Evolutionary conservation across 2,113 vertebrate genomes (phyloP).

Genomic region (Etheostoma spectabile): DNA sequence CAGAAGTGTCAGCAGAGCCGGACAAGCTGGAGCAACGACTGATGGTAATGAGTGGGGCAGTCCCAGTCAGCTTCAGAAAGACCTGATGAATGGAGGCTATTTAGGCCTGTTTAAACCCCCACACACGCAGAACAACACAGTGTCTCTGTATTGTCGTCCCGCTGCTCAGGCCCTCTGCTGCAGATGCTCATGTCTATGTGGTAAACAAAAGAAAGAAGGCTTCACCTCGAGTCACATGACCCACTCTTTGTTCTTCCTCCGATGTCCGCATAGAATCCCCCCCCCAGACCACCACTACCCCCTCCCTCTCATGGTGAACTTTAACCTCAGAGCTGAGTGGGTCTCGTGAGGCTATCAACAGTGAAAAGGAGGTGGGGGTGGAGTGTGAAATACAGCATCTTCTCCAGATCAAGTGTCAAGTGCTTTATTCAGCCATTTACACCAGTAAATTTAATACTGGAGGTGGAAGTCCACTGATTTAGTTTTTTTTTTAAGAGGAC

Average conservation of each 20-base stretch:
- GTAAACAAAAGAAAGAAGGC: slow-evolving; percentile 62
- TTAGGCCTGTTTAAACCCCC: slow-evolving; percentile 27
- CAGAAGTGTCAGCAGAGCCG: slow-evolving; percentile 24
- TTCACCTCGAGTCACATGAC: slow-evolving; percentile 54
- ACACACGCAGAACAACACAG: slow-evolving; percentile 21
- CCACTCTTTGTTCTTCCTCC: slow-evolving; percentile 68
- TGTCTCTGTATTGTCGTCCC: slow-evolving; percentile 39
- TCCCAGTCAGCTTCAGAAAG: slow-evolving; percentile 28
- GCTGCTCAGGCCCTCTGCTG: slow-evolving; percentile 25
- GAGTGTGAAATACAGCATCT: slow-evolving; percentile 35
- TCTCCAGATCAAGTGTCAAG: slow-evolving; percentile 58
- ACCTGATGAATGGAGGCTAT: slow-evolving; percentile 36
- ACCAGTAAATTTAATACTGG: slow-evolving; percentile 20
- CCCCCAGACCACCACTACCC: slow-evolving; percentile 13
- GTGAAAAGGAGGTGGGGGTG: slow-evolving; percentile 19
- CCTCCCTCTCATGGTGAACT: slow-evolving; percentile 52
- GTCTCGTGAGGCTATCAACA: slow-evolving; percentile 45
- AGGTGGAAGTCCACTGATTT: background rate
- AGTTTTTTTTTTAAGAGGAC: background rate
- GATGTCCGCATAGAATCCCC: slow-evolving; percentile 36
- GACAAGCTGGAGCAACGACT: slow-evolving; percentile 14
- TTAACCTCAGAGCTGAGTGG: slow-evolving; percentile 60
- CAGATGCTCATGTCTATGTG: slow-evolving; percentile 62
- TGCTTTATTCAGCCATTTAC: slow-evolving; percentile 61
- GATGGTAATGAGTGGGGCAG: slow-evolving; percentile 54